Conservation (phyloP, 2,113 vertebrate genomes). For the Romanogobio albipinnatus region DNA sequence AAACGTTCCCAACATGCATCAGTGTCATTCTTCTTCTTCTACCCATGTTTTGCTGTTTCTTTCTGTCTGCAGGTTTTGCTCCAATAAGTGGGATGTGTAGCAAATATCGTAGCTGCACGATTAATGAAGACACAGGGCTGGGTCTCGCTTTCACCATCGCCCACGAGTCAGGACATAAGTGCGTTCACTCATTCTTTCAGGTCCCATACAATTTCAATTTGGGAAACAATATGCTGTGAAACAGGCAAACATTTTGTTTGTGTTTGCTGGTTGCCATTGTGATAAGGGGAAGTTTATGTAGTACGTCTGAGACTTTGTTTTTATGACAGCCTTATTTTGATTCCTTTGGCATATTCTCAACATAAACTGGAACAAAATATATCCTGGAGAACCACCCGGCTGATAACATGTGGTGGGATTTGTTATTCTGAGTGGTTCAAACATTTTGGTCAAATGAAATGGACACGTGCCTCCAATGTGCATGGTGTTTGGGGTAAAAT, state of each 20-base stretch:
- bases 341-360: slow-evolving; percentile 51
- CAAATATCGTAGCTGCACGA: slow-evolving; percentile 96
- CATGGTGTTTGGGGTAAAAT: slow-evolving; percentile 40
- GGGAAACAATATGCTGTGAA: slow-evolving; percentile 55
- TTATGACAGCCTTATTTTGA: slow-evolving; percentile 35
- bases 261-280: slow-evolving; percentile 63
- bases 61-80: slow-evolving; percentile 84
- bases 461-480: slow-evolving; percentile 39
- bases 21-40: not conserved
- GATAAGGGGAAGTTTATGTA: slow-evolving; percentile 57
- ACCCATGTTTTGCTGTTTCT: not conserved
- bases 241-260: slow-evolving; percentile 58
- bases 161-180: slow-evolving; percentile 99
- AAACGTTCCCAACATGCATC: not conserved
- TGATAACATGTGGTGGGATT: slow-evolving; percentile 50
- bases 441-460: slow-evolving; percentile 20
- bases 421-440: slow-evolving; percentile 15
- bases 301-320: slow-evolving; percentile 53
- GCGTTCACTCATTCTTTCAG: slow-evolving; percentile 61
- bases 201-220: slow-evolving; percentile 9
- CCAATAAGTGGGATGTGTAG: slow-evolving; percentile 99
- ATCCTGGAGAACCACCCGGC: slow-evolving; percentile 27
- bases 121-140: slow-evolving; percentile 97
- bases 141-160: slow-evolving; percentile 97
- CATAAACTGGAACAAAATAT: slow-evolving; percentile 44